Evolutionary conservation across 2,113 vertebrate species (phyloP).

Genomic region (Neoarius graeffei): DNA sequence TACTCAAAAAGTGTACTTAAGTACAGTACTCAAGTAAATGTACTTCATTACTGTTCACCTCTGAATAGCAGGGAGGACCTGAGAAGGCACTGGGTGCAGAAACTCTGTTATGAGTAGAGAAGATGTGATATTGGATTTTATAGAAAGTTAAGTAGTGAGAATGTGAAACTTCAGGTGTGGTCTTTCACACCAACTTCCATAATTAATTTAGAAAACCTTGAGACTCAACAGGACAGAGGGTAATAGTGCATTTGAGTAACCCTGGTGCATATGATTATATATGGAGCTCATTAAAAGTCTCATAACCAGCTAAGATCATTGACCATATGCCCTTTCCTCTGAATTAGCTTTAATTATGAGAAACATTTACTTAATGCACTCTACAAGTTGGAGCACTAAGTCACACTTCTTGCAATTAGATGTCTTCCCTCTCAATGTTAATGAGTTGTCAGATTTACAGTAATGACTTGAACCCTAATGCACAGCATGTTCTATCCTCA

Average conservation of each 20-base stretch:
- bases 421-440: not conserved
- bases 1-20: too few relatives aligned
- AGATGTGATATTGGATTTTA: not conserved
- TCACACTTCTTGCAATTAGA: not conserved
- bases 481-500: conserved; percentile 47
- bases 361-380: not conserved
- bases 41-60: too few relatives aligned
- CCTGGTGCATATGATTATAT: not conserved
- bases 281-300: conserved; percentile 1
- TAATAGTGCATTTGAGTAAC: not conserved
- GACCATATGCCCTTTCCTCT: not conserved
- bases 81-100: not conserved
- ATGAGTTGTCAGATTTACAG: conserved; percentile 25
- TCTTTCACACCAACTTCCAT: not conserved
- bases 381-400: not conserved
- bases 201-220: not conserved
- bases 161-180: not conserved
- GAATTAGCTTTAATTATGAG: conserved; percentile 5
- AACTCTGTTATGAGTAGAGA: not conserved
- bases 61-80: not conserved
- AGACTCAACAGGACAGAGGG: not conserved
- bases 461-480: conserved; percentile 15
- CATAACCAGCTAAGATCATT: conserved; percentile 2
- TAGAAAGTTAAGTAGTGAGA: not conserved
- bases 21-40: too few relatives aligned